Base-by-base conservation (phyloP, 2,888 invertebrate species). In the Andrena praecox region DNA sequence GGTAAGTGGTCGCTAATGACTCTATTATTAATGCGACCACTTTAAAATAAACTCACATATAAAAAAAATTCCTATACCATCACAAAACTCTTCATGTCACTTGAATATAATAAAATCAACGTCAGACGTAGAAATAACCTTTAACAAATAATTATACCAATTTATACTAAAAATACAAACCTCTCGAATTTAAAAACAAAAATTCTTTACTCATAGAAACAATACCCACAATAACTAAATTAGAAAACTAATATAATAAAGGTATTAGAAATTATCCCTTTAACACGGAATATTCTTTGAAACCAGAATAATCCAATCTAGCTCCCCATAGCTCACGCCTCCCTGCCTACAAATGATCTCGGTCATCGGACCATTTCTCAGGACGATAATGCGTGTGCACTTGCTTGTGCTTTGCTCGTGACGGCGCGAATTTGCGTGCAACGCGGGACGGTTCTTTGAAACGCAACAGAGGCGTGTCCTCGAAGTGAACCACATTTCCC, bases 401-500 rank as follows among this genome's bases (percentile, higher is more conserved):
- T 76, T 75, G 71, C 24, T 27, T 2, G 27, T 24, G 69, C 10
- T n/a, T 63, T 31, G 27, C 24, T n/a, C 29, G 52, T 62, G 77
- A 71, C 77, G 66, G 73, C 60, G 76, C 62, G 69, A 85, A 54
- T 62, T 78, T 82, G 78, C 71, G 77, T 63, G 60, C 35, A 12
- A 70, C 2, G 16, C 27, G 64, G 67, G 63, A 69, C 56, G 59
- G 42, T 77, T 69, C 66, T 87, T 84, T 78, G 80, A 85, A 87
- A 88, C 84, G 85, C 68, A 88, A 90, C 91, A 87, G 87, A 87
- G 87, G 89, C 89, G 89, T 89, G 89, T 89, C 79, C 74, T 59
- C 68, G 77, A 80, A 89, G 79, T 75, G 86, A 89, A 87, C 87
- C 89, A 87, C 91, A 91, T 91, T 92, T 89, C 87, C 85, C 86